phyloP scores from a whole-genome alignment of 2,113 vertebrate genomes.

The Odocoileus hemionus region DNA sequence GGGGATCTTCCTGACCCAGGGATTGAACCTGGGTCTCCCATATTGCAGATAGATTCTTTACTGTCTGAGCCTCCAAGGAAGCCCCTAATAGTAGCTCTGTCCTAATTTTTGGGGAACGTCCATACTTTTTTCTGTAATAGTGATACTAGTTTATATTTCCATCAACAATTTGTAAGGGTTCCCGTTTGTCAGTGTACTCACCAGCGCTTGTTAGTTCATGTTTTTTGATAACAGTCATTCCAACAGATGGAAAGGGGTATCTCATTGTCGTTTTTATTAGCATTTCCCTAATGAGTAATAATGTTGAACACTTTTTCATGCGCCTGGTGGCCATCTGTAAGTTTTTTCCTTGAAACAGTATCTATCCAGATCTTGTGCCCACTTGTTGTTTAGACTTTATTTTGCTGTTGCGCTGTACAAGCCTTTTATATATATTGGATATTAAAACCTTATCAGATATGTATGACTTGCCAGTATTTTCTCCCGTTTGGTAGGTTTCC shows the following conservation, averaged over 20 bases:
- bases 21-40: not conserved
- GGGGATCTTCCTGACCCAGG: not conserved
- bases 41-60: not conserved
- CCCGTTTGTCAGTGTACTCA: not conserved
- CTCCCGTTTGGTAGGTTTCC: not conserved
- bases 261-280: not conserved
- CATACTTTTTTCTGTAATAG: not conserved
- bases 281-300: not conserved
- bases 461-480: not conserved
- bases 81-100: not conserved
- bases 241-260: not conserved
- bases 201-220: not conserved
- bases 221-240: not conserved
- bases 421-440: not conserved
- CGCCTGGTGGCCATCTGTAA: not conserved
- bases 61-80: not conserved
- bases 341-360: not conserved
- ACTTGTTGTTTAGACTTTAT: not conserved
- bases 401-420: not conserved
- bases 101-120: not conserved
- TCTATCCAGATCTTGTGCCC: not conserved
- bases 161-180: not conserved
- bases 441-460: not conserved
- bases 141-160: not conserved
- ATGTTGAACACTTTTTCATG: not conserved